Evolutionary conservation across 2,113 vertebrate genomes (phyloP), one percentile per base, ranked within the genome.

Genomic region (Aspiorhynchus laticeps): DNA sequence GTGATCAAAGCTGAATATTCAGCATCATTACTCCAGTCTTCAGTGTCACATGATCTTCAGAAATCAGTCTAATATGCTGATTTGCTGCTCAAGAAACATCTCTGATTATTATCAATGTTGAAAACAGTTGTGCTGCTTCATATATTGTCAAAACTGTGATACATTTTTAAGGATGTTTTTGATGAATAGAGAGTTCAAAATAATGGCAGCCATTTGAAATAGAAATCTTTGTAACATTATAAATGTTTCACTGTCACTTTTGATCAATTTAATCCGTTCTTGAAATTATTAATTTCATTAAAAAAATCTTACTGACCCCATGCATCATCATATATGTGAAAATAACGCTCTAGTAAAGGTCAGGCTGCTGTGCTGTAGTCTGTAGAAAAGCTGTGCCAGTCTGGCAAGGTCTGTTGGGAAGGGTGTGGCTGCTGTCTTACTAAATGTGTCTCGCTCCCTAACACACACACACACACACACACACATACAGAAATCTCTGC

Each of bases 361-460:
- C 28, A 51, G 17, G 33, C 43, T 15, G 61, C 53, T 61, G 28
- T 33, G 80, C n/a, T 46, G 38, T 7, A 56, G 80, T 73, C n/a
- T 83, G 80, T 56, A 41, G 71, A 76, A 80, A 83, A 33, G n/a
- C 56, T 85, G 83, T 76, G 56, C 74, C 59, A 59, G 43, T 73
- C 83, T 75, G 85, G 41, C 36, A 79, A 87, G 65, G 61, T 74
- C 33, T 83, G 75, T 38, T 82, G 87, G 86, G 88, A 88, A 90
- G 88, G 89, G 89, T 31, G 84, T 86, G 89, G 86, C 85, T 80
- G 69, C 84, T 73, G 56, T 83, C 84, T 87, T 89, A 80, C 86
- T 87, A 82, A 89, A 77, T 88, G 87, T 90, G 86, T 85, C 69
- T 56, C 33, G 67, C 82, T 67, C 63, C 63, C 81, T 43, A 46